Conservation (phyloP, 2,797 vertebrate genomes). For the Pitangus sulphuratus region DNA sequence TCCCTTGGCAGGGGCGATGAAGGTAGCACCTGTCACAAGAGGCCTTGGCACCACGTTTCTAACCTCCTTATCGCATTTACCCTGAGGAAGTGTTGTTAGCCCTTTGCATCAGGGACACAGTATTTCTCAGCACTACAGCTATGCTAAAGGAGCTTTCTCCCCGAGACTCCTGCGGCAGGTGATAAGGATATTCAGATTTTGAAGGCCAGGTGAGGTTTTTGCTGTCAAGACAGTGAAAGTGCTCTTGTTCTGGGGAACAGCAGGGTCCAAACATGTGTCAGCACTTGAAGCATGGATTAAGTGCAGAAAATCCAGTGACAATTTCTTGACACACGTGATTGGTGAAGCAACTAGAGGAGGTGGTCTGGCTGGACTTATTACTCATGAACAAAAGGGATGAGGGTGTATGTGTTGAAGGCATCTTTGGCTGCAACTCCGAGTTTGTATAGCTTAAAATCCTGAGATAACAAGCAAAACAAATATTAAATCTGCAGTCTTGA, state of each 20-base stretch:
- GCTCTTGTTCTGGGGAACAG: neutral
- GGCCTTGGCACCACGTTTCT: neutral
- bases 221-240: neutral
- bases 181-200: conserved; percentile 25
- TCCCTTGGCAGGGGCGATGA: neutral
- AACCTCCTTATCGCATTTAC: neutral
- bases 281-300: neutral
- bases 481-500: neutral
- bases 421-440: neutral
- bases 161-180: neutral
- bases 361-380: neutral
- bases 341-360: neutral
- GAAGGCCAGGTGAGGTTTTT: neutral
- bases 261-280: neutral
- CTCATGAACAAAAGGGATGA: neutral
- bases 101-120: neutral
- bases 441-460: neutral
- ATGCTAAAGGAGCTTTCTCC: neutral
- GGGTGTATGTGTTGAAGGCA: neutral
- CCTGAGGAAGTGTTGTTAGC: neutral
- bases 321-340: neutral
- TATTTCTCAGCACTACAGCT: neutral
- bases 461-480: neutral
- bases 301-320: neutral
- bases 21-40: neutral